phyloP scores from a whole-genome alignment of 2,888 invertebrate species.

The Pteria penguin region DNA sequence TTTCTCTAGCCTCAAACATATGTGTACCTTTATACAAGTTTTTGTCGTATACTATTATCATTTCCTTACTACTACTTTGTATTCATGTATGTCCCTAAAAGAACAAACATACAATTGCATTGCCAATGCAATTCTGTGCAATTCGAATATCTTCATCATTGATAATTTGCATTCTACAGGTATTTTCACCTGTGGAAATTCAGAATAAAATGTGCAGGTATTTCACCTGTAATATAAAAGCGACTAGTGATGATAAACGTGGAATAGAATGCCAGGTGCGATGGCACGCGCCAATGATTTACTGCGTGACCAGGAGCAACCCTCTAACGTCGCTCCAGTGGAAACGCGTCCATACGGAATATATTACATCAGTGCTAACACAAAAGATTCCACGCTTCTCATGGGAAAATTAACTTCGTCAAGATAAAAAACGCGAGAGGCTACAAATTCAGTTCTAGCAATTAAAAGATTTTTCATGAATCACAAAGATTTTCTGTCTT shows the following conservation, averaged over 20 bases:
- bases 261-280: not conserved
- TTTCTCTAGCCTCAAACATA: too few species aligned
- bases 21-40: too few species aligned
- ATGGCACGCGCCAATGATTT: not conserved
- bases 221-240: not conserved
- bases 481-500: not conserved
- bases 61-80: too few species aligned
- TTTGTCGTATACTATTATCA: too few species aligned
- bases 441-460: constrained; percentile 10
- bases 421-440: constrained; percentile 20
- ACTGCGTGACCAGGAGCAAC: not conserved
- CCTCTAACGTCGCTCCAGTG: not conserved
- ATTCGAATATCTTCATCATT: too few species aligned
- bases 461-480: constrained; percentile 18
- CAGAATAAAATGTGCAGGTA: not conserved
- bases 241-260: not conserved
- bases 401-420: constrained; percentile 23
- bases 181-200: not conserved
- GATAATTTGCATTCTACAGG: too few species aligned
- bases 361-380: constrained; percentile 11
- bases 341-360: not conserved
- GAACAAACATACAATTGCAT: too few species aligned
- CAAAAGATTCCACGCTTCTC: constrained; percentile 9
- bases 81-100: too few species aligned
- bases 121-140: too few species aligned